A percentile compares a stretch with the other conserved stretches of the same genome.
phyloP scores from a whole-genome alignment of 92 coral and sea anemone genomes.

The Chrysogorgia sp. region DNA sequence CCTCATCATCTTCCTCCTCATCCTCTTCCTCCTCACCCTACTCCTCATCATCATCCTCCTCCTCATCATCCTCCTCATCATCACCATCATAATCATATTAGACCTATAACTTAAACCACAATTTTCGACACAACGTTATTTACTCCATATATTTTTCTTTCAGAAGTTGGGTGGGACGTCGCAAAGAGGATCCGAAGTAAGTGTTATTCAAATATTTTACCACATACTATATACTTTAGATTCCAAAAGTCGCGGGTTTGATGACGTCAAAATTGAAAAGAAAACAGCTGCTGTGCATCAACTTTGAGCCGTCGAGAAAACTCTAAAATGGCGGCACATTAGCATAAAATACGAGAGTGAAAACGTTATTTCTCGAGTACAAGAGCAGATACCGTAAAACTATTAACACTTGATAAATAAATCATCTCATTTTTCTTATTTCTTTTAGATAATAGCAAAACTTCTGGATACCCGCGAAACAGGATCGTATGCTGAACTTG shows the following conservation, averaged over 20 bases:
- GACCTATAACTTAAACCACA: not conserved
- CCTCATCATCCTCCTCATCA: not conserved
- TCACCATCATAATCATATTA: not conserved
- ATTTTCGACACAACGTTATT: not conserved
- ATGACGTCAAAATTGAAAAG: no score
- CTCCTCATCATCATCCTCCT: not conserved
- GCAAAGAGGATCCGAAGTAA: slow-evolving; percentile 75
- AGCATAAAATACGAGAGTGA: no score
- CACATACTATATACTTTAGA: not conserved
- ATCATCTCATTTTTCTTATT: not conserved
- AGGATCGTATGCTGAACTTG: not conserved
- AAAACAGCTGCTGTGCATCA: no score
- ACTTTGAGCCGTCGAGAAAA: no score
- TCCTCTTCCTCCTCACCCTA: no score
- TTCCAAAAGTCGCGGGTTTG: no score
- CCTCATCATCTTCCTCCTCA: no score
- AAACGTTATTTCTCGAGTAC: no score
- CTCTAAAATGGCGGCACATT: no score
- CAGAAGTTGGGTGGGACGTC: slow-evolving; percentile 82
- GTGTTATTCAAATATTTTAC: not conserved
- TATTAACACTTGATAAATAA: not conserved
- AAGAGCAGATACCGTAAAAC: not conserved
- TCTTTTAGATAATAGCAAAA: slow-evolving; percentile 38
- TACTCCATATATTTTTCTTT: not conserved
- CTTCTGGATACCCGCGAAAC: not conserved